Conservation (phyloP, 2,113 vertebrate species). For the Leptosomus discolor region DNA sequence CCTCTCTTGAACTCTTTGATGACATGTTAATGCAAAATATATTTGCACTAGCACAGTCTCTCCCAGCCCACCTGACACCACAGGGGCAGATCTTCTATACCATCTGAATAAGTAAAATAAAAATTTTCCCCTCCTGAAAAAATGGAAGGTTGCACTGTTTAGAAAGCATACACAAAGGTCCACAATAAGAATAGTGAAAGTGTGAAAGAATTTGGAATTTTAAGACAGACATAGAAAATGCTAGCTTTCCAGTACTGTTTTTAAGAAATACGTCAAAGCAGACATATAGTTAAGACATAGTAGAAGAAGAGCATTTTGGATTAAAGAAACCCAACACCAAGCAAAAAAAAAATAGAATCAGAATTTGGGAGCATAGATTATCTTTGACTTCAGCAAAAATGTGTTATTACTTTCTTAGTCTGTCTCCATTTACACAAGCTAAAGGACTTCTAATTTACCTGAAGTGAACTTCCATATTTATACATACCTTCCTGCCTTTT, state of each 20-base stretch:
- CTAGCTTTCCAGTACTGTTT: not conserved
- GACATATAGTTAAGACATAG: not conserved
- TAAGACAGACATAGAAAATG: not conserved
- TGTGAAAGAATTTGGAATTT: not conserved
- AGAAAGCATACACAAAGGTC: not conserved
- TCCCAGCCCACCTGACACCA: not conserved
- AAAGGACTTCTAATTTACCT: not conserved
- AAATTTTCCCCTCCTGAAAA: not conserved
- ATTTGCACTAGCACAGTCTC: not conserved
- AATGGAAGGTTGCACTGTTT: not conserved
- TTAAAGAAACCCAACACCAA: not conserved
- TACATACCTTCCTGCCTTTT: not conserved
- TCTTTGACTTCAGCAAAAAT: not conserved
- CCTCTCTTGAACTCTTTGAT: constrained; percentile 16
- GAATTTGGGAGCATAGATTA: not conserved
- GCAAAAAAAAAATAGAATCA: not conserved
- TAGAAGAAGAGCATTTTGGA: not conserved
- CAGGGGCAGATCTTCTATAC: not conserved
- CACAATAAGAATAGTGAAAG: not conserved
- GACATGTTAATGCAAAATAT: constrained; percentile 26
- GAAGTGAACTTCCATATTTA: not conserved
- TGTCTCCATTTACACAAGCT: not conserved
- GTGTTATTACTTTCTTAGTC: not conserved
- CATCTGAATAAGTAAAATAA: not conserved
- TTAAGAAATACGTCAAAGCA: not conserved